Percentiles rank a stretch among this genome's conserved stretches.
Conservation (phyloP, 2,797 vertebrate species). For the Premnoplex brunnescens region DNA sequence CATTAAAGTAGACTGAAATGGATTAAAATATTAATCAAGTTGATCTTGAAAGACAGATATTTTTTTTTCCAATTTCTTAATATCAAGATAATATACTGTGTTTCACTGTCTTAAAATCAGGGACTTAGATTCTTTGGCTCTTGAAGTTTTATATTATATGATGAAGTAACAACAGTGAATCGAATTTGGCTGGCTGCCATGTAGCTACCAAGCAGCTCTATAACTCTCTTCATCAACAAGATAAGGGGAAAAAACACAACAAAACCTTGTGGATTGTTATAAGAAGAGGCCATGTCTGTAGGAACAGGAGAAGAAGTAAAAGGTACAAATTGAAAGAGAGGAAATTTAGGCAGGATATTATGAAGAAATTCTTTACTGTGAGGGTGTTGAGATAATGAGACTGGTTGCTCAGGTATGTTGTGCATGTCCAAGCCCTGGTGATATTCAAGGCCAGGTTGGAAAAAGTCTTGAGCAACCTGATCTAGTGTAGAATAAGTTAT, state of each 20-base stretch:
- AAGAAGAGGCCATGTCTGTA: neutral
- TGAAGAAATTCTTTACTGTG: neutral
- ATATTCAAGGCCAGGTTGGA: neutral
- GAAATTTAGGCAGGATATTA: neutral
- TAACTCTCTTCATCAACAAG: neutral
- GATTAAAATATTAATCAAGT: neutral
- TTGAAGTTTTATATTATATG: neutral
- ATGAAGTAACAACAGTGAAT: neutral
- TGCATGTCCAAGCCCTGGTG: neutral
- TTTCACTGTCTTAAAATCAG: neutral
- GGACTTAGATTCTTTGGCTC: neutral
- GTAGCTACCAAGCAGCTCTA: neutral
- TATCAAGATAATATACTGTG: neutral
- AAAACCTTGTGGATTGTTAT: neutral
- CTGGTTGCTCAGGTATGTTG: neutral
- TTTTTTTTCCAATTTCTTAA: neutral
- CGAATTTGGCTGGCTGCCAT: neutral
- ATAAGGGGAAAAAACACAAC: neutral
- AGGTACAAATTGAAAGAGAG: neutral
- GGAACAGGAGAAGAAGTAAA: no score
- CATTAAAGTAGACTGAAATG: neutral
- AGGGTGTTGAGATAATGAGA: neutral
- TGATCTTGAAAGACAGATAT: fast-evolving
- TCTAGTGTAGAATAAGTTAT: neutral
- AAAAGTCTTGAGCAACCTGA: neutral